Percentiles rank a stretch among this genome's conserved stretches.
These are phyloP conservation scores for Gasterosteus aculeatus DNA, from an alignment of 2,113 vertebrate species.

Conservation along the genomic window DNA sequence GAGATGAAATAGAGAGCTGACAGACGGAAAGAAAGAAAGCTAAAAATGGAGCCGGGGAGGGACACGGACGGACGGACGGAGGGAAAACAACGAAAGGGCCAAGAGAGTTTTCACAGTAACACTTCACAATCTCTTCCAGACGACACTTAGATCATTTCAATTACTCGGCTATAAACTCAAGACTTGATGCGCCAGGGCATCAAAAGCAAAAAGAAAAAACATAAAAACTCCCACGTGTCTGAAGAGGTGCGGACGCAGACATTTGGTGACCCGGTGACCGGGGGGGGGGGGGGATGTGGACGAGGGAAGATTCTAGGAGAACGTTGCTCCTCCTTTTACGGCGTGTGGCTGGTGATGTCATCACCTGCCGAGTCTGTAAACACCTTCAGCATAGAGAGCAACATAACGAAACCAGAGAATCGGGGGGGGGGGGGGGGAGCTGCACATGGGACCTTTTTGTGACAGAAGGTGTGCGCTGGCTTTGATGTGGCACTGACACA, in stretches of 20 bases:
- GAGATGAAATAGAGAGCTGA: constrained; percentile 33
- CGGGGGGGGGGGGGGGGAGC: no score
- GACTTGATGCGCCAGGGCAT: constrained; percentile 37
- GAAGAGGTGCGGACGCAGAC: constrained; percentile 4
- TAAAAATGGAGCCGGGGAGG: background rate
- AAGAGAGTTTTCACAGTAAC: constrained; percentile 36
- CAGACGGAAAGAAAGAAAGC: constrained; percentile 5
- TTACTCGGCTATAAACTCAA: constrained; percentile 36
- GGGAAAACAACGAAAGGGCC: constrained; percentile 1
- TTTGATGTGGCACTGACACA: constrained; percentile 70
- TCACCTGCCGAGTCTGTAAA: no score
- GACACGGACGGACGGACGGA: constrained; percentile 18
- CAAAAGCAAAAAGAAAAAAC: constrained; percentile 38
- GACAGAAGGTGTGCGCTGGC: constrained; percentile 62
- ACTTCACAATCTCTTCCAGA: constrained; percentile 35
- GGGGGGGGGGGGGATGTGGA: background rate
- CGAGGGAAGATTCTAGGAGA: no score
- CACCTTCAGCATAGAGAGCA: no score
- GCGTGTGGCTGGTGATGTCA: background rate
- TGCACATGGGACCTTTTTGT: constrained; percentile 22
- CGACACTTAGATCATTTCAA: constrained; percentile 50
- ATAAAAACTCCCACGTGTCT: constrained; percentile 28
- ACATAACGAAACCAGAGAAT: no score
- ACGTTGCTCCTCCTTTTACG: background rate
- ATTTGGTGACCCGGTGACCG: constrained; percentile 2